A percentile compares a stretch with the other conserved stretches of the same genome.
phyloP scores from a whole-genome alignment of 2,113 vertebrate genomes.

The Oenanthe oenanthe region DNA sequence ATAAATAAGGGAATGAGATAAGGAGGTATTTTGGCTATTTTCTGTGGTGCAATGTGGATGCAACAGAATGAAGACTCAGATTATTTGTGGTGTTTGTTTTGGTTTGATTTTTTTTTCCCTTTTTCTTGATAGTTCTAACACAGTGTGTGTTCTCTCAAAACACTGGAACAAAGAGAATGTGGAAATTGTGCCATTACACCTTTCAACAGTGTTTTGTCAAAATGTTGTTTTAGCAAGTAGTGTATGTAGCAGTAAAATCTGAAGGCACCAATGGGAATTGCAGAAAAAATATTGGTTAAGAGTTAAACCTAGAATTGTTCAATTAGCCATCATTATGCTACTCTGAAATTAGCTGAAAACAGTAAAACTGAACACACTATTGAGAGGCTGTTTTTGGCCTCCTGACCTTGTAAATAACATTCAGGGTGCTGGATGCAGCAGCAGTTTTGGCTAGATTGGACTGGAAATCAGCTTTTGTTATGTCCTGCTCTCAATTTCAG shows the following conservation, averaged over 20 bases:
- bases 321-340: not conserved
- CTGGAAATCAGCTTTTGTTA: not conserved
- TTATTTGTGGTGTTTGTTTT: not conserved
- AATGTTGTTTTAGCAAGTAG: not conserved
- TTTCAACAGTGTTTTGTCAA: not conserved
- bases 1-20: slow-evolving; percentile 16
- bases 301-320: not conserved
- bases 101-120: not conserved
- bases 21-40: not conserved
- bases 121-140: not conserved
- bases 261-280: not conserved
- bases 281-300: not conserved
- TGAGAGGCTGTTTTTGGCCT: not conserved
- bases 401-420: not conserved
- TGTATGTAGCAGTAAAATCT: not conserved
- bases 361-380: accelerated
- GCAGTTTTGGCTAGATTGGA: not conserved
- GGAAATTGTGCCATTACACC: not conserved
- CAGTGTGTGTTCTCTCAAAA: not conserved
- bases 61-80: not conserved
- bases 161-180: not conserved
- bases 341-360: not conserved
- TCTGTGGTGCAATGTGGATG: not conserved
- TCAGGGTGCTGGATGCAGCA: not conserved
- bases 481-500: not conserved